These are phyloP conservation scores for Drosophila anomelani DNA, from an alignment of 2,888 invertebrate genomes.

Conservation along the genomic window DNA sequence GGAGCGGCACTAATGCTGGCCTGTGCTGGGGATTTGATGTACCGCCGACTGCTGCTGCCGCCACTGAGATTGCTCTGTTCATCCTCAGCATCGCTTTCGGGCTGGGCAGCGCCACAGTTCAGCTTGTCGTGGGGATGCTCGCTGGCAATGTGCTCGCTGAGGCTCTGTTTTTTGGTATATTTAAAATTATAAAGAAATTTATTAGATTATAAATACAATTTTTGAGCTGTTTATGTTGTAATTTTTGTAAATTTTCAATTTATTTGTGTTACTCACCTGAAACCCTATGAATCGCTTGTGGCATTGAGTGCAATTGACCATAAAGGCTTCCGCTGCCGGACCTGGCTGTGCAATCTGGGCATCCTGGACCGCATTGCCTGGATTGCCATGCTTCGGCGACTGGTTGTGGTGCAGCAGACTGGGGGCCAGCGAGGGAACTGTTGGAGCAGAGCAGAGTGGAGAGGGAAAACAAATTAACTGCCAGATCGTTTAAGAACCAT, in stretches of 20 bases:
- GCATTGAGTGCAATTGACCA: slow-evolving; percentile 85
- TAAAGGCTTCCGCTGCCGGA: slow-evolving; percentile 79
- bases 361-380: slow-evolving; percentile 64
- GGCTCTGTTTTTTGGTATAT: slow-evolving; percentile 67
- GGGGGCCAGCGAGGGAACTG: slow-evolving; percentile 85
- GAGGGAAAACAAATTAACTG: slow-evolving; percentile 80
- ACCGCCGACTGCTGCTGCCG: slow-evolving; percentile 63
- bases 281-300: slow-evolving; percentile 84
- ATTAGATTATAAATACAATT: neutral
- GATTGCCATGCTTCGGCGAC: slow-evolving; percentile 78
- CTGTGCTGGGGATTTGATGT: slow-evolving; percentile 56
- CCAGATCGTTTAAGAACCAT: slow-evolving; percentile 59
- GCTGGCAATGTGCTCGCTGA: slow-evolving; percentile 85
- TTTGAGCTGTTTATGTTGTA: neutral
- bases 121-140: slow-evolving; percentile 84
- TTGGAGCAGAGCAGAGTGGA: slow-evolving; percentile 21
- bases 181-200: neutral
- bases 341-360: slow-evolving; percentile 74
- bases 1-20: slow-evolving; percentile 45
- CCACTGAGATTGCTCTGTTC: slow-evolving; percentile 72
- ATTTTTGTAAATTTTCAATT: neutral
- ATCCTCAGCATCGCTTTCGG: slow-evolving; percentile 68
- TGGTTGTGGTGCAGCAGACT: slow-evolving; percentile 82
- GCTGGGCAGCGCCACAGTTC: slow-evolving; percentile 70
- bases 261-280: slow-evolving; percentile 70